Base-by-base conservation (phyloP, 2,888 invertebrate genomes). In the Pyrocoelia pectoralis region DNA sequence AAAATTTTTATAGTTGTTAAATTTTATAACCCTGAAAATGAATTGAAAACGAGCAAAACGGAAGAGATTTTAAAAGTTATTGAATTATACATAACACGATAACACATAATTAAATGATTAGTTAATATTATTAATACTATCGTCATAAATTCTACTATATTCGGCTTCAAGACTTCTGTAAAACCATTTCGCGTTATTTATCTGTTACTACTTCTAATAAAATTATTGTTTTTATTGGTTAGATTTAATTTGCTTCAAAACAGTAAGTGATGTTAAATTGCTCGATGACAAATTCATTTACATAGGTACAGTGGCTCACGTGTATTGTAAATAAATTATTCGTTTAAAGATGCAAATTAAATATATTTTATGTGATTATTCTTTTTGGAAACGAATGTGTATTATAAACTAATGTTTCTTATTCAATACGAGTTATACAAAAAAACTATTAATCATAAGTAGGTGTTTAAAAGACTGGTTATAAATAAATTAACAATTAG, bases 261-360 rank as follows among this genome's bases (percentile, higher is more conserved):
- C 33, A 33, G 33, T 33, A 33, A n/a, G 8, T 33, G 17, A 46
- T 17, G 17, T 46, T 46, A 46, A 46, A 17, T 46, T 46, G 15
- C n/a, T 46, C n/a, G 46, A 46, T 46, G 46, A 46, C 46, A 46
- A 46, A 46, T 17, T 46, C n/a, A 46, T 46, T 46, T 46, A 17
- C 46, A 46, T 46, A 33, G 9, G n/a, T 13, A 15, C 6, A 46
- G 46, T 46, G 4, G 10, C 15, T 46, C 17, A 8, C 46, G 17
- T 8, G 46, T 17, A 46, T 18, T 17, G n/a, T 3, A 46, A 46
- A 43, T 46, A 15, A 46, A 46, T 46, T 46, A 17, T 46, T 46
- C 40, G 40, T 13, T 12, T 40, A 40, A 40, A 40, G 15, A 43
- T 43, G 33, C n/a, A n/a, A 33, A 33, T 33, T 33, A 33, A 33